Evolutionary conservation across 2,888 invertebrate genomes (phyloP).

Genomic region (Sepiola atlantica): DNA sequence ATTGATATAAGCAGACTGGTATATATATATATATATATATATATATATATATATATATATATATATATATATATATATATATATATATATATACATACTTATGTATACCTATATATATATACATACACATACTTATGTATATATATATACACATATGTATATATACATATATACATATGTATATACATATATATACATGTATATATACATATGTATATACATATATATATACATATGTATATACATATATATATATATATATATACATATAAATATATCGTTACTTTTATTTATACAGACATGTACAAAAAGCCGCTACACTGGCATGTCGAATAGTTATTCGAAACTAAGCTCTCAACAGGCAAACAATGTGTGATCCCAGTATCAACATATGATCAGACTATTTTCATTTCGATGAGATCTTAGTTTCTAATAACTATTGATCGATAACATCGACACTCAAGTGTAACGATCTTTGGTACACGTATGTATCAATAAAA

Average conservation of each 20-base stretch:
- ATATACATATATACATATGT: not conserved
- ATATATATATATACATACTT: not conserved
- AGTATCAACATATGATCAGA: too few relatives aligned
- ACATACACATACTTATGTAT: not conserved
- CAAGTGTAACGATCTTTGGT: too few relatives aligned
- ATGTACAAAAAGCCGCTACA: too few relatives aligned
- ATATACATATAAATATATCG: not conserved
- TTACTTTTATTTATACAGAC: too few relatives aligned
- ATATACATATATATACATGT: not conserved
- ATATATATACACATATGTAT: not conserved
- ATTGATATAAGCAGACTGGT: too few relatives aligned
- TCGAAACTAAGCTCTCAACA: too few relatives aligned
- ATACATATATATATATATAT: not conserved
- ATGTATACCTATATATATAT: not conserved
- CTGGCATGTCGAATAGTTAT: too few relatives aligned
- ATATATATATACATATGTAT: not conserved
- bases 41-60: not conserved
- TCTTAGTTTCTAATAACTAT: too few relatives aligned
- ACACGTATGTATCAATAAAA: too few relatives aligned
- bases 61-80: not conserved
- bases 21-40: not conserved
- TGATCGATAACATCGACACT: too few relatives aligned
- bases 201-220: not conserved
- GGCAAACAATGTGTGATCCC: too few relatives aligned
- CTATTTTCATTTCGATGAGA: too few relatives aligned